phyloP scores from a whole-genome alignment of 2,888 invertebrate species.

The Diplazon laetatorius region DNA sequence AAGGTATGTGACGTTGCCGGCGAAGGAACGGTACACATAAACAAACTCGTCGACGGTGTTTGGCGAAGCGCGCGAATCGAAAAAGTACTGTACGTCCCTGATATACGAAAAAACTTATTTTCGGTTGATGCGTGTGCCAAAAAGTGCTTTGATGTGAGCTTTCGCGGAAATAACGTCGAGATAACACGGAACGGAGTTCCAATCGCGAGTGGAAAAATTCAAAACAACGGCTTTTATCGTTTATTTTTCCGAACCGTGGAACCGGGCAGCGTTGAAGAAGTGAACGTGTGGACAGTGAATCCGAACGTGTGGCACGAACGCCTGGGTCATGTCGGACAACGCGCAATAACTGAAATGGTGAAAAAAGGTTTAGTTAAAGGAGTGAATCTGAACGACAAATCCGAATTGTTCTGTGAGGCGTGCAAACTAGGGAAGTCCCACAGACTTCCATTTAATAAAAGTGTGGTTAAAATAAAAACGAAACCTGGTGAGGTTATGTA shows the following conservation, averaged over 20 bases:
- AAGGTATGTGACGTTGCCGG: constrained; percentile 8
- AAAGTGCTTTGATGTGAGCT: neutral
- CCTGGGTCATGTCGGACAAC: constrained; percentile 57
- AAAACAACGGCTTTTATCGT: constrained; percentile 9
- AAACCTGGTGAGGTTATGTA: constrained; percentile 34
- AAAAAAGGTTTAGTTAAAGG: constrained; percentile 32
- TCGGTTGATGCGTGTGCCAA: constrained; percentile 56
- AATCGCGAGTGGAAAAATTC: constrained; percentile 11
- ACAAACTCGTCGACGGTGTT: constrained; percentile 7
- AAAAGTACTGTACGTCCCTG: constrained; percentile 57
- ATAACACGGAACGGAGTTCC: constrained; percentile 31
- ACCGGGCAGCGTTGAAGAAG: neutral
- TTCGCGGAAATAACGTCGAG: constrained; percentile 21
- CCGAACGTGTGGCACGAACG: constrained; percentile 58
- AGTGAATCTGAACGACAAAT: constrained; percentile 23
- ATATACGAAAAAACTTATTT: constrained; percentile 64
- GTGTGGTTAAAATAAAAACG: neutral
- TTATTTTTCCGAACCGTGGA: constrained; percentile 2
- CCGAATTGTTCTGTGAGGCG: constrained; percentile 37
- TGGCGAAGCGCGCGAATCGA: constrained; percentile 25
- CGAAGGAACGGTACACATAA: neutral
- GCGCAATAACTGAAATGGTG: constrained; percentile 6
- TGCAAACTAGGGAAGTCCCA: constrained; percentile 48
- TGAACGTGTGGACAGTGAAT: neutral
- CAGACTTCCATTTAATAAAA: constrained; percentile 20